These are phyloP conservation scores for Ornithorhynchus anatinus DNA, from an alignment of 2,113 vertebrate genomes.

Conservation along the genomic window DNA sequence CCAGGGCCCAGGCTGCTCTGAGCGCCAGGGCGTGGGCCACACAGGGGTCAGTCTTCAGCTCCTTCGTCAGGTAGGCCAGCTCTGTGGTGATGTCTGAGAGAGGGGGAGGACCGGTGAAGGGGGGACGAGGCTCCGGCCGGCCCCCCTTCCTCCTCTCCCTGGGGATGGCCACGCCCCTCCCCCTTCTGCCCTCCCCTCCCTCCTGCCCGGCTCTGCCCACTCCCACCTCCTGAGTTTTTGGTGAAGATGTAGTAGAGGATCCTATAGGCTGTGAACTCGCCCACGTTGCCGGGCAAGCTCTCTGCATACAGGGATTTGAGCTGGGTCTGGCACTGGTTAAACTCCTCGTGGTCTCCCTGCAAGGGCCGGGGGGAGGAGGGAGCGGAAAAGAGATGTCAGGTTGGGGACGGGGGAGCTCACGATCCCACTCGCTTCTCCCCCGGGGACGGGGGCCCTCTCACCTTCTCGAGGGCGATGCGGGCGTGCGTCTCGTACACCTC, in stretches of 20 bases:
- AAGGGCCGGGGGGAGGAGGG: fast-evolving
- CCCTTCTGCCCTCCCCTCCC: fast-evolving
- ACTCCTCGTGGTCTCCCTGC: conserved; percentile 92
- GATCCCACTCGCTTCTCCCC: neutral
- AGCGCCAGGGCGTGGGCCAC: conserved; percentile 84
- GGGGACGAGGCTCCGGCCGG: neutral
- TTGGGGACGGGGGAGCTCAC: too few relatives aligned
- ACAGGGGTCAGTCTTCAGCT: conserved; percentile 80
- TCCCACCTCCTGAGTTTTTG: conserved; percentile 86
- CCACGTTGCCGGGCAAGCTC: conserved; percentile 83
- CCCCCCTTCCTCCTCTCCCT: neutral
- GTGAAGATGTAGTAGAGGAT: conserved; percentile 93
- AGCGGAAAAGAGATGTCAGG: neutral
- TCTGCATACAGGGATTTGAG: conserved; percentile 88
- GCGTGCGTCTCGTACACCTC: conserved; percentile 93
- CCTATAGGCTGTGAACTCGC: conserved; percentile 91
- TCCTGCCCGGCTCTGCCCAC: neutral
- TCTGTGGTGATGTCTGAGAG: conserved; percentile 86
- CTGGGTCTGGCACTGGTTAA: conserved; percentile 94
- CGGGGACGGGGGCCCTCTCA: neutral
- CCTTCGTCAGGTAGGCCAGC: conserved; percentile 83
- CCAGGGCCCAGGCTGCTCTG: conserved; percentile 86
- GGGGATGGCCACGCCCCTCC: fast-evolving
- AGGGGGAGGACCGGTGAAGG: neutral
- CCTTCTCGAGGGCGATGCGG: conserved; percentile 90